Percentiles rank a stretch among this genome's conserved stretches.
phyloP scores from a whole-genome alignment of 2,797 vertebrate genomes.

The Perodicticus potto region DNA sequence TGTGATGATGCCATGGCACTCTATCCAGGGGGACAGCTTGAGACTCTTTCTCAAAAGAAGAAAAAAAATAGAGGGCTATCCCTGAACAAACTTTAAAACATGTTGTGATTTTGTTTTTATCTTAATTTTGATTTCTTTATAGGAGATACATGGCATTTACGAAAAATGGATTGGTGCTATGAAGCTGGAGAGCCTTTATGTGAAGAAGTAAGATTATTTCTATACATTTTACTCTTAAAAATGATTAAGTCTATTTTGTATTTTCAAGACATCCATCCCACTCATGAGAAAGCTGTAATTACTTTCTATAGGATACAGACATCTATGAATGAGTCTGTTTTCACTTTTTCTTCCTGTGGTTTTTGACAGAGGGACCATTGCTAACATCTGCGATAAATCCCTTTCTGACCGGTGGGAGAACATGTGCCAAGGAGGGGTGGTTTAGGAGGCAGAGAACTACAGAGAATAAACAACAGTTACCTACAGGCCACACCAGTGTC shows the following conservation, averaged over 20 bases:
- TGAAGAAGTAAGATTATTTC: conserved; percentile 90
- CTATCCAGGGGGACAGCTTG: too few relatives aligned
- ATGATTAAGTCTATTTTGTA: background rate
- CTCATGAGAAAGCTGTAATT: background rate
- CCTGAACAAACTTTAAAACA: background rate
- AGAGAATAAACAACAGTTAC: background rate
- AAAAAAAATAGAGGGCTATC: background rate
- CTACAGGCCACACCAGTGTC: background rate
- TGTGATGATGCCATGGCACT: too few relatives aligned
- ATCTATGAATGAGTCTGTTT: background rate
- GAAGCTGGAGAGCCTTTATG: conserved; percentile 95
- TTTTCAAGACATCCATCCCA: background rate
- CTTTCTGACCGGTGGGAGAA: background rate
- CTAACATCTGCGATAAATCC: background rate
- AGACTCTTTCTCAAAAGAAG: too few relatives aligned
- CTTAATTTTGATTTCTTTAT: conserved; percentile 62
- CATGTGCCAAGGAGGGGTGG: background rate
- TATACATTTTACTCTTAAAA: background rate
- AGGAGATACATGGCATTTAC: conserved; percentile 96
- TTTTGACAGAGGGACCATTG: background rate
- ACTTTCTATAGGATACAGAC: background rate
- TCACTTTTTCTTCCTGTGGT: background rate
- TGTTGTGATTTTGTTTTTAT: background rate
- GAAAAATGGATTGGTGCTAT: conserved; percentile 96
- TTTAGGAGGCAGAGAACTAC: background rate